phyloP scores from a whole-genome alignment of 2,888 invertebrate species.

The Orthosia gothica region DNA sequence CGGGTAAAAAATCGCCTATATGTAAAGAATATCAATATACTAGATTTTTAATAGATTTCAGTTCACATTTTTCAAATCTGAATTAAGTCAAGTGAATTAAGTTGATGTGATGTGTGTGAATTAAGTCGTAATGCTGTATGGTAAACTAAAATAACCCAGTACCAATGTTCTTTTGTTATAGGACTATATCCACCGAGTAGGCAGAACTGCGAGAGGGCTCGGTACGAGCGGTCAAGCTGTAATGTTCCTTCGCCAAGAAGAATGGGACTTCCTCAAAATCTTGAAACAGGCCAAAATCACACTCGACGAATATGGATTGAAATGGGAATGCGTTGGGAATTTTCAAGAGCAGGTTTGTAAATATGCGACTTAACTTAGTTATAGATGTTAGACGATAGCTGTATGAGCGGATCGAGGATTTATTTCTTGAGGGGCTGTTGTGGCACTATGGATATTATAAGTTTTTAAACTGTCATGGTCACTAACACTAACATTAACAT shows the following conservation, averaged over 20 bases:
- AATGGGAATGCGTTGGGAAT: conserved; percentile 96
- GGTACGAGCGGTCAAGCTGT: conserved; percentile 98
- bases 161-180: conserved; percentile 77
- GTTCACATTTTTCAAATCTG: too few relatives aligned
- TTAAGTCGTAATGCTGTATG: neutral
- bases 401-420: too few relatives aligned
- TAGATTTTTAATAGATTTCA: too few relatives aligned
- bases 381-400: too few relatives aligned
- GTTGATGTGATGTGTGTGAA: too few relatives aligned
- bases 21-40: too few relatives aligned
- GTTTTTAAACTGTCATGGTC: too few relatives aligned
- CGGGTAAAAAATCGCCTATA: too few relatives aligned
- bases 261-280: conserved; percentile 98
- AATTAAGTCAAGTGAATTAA: too few relatives aligned
- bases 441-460: too few relatives aligned
- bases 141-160: neutral
- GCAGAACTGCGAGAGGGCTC: conserved; percentile 98
- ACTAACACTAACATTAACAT: too few relatives aligned
- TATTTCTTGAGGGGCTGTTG: too few relatives aligned
- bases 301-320: conserved; percentile 99
- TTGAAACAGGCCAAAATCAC: conserved; percentile 98
- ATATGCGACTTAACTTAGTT: neutral
- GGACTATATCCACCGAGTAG: conserved; percentile 99
- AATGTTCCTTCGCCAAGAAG: conserved; percentile 98
- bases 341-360: conserved; percentile 97